These are phyloP conservation scores for Babylonia areolata DNA, from an alignment of 1,140 invertebrate species.

Conservation along the genomic window DNA sequence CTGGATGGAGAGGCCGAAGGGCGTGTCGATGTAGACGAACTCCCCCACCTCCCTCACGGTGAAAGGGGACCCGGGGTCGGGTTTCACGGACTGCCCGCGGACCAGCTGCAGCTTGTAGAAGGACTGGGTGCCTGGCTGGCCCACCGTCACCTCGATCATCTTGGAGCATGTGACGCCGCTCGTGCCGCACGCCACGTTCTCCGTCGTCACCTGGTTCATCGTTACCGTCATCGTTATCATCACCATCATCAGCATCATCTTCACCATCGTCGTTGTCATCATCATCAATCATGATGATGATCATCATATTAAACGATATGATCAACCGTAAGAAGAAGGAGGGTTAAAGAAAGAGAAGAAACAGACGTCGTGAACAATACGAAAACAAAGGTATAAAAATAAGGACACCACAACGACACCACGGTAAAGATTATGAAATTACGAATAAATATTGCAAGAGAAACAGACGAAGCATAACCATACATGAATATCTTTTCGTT, in stretches of 20 bases:
- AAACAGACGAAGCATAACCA: no score
- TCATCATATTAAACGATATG: no score
- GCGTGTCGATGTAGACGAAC: slow-evolving; percentile 79
- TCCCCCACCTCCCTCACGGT: slow-evolving; percentile 81
- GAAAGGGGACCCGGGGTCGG: slow-evolving; percentile 73
- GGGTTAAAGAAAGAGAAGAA: no score
- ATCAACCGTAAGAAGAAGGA: no score
- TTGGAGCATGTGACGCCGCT: slow-evolving; percentile 92
- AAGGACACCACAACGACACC: no score
- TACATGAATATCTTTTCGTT: no score
- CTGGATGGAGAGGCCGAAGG: slow-evolving; percentile 78
- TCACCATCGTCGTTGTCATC: neutral
- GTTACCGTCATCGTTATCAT: slow-evolving; percentile 13
- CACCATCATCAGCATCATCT: neutral
- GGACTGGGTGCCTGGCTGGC: slow-evolving; percentile 51
- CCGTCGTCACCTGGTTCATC: slow-evolving; percentile 70
- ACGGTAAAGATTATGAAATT: no score
- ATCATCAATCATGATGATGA: no score
- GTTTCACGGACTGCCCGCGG: slow-evolving; percentile 62
- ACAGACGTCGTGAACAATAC: slow-evolving; percentile 20
- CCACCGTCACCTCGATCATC: slow-evolving; percentile 73
- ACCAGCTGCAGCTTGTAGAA: slow-evolving; percentile 68
- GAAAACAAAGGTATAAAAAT: no score
- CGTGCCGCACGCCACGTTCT: slow-evolving; percentile 90
- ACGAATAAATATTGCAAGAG: no score